Evolutionary conservation across 2,113 vertebrate genomes (phyloP), one percentile per base, ranked within the genome.

Genomic region (Grallaria varia): DNA sequence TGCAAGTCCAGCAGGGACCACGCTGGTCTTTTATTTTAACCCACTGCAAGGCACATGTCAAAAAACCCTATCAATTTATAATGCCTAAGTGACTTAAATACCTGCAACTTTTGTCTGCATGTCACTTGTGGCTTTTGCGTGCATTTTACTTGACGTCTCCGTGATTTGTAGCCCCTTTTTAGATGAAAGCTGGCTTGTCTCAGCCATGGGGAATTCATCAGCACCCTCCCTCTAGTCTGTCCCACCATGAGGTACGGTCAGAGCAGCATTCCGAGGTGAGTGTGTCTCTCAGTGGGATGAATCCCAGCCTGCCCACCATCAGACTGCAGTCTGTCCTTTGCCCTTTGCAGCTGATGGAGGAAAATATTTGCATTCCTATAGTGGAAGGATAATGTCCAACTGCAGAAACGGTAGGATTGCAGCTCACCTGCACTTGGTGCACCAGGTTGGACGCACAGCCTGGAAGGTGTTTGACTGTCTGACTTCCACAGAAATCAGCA

Each of bases 21-120:
- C 3, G 53, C 44, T 89, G 88, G 27, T 78, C 37, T 90, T 96
- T 72, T 93, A 68, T 92, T 93, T 90, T 77, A 77, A 35, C n/a
- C 56, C 75, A 52, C 95, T 94, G 85, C 90, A 93, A 95, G 90
- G 92, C 90, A 95, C 93, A 84, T 6, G 19, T 22, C 73, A 64
- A 73, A 81, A 42, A 84, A 90, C 68, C 73, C 44, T 30, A 35
- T 14, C 62, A 74, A 47, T 82, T 84, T 40, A 75, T 58, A 59
- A 49, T 4, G 60, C 28, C 35, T 49, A 53, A 81, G n/a, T 22
- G 56, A 52, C 62, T 93, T 52, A 72, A 76, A 55, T 20, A 63
- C 64, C 83, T 78, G 44, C 79, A 81, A 23, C 35, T 58, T 75
- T 71, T 74, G 39, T 69, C 85, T 4, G 0, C 10, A 0, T 14